These are phyloP conservation scores for Thripadectes ignobilis DNA, from an alignment of 2,797 vertebrate genomes.

Conservation along the genomic window DNA sequence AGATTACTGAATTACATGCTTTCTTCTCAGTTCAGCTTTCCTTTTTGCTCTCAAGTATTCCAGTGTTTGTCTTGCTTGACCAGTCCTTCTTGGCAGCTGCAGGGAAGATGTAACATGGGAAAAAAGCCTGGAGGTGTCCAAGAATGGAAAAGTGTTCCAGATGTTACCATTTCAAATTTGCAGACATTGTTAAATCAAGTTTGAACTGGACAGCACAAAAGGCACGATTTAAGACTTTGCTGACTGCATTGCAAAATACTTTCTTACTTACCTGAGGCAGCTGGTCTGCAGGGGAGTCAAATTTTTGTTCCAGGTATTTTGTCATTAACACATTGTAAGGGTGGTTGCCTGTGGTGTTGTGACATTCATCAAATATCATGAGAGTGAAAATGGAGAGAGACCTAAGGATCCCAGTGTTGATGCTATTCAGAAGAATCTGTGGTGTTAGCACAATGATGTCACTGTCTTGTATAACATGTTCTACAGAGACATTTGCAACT, in stretches of 20 bases:
- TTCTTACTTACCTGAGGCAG: slow-evolving; percentile 77
- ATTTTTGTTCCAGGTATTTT: slow-evolving; percentile 76
- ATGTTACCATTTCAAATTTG: neutral
- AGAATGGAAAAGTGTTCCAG: neutral
- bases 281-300: slow-evolving; percentile 7
- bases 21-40: neutral
- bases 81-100: neutral
- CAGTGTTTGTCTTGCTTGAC: neutral
- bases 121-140: neutral
- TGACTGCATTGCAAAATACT: neutral
- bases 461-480: slow-evolving; percentile 55
- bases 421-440: slow-evolving; percentile 82
- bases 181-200: neutral
- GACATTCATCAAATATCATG: slow-evolving; percentile 85
- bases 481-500: slow-evolving; percentile 41
- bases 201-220: neutral
- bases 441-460: slow-evolving; percentile 82
- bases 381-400: slow-evolving; percentile 79
- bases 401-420: slow-evolving; percentile 58
- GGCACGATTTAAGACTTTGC: neutral
- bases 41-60: neutral
- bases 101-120: neutral
- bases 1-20: neutral
- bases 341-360: slow-evolving; percentile 80
- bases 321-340: slow-evolving; percentile 82